Base-by-base conservation (phyloP, 2,888 invertebrate genomes). In the Noctua janthe region DNA sequence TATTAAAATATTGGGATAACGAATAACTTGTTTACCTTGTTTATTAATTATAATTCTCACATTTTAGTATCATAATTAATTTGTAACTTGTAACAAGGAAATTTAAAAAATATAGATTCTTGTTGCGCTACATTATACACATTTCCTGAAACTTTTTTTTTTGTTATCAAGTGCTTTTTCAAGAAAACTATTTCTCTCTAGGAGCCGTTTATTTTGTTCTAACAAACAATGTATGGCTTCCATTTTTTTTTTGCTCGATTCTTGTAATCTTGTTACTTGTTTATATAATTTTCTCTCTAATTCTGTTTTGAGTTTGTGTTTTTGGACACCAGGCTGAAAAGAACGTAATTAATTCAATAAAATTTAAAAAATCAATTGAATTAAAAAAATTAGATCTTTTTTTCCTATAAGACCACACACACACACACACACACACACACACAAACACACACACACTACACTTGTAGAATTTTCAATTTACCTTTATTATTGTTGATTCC, bases 131-230 rank as follows among this genome's bases (percentile, higher is more conserved):
- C 8, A 39, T 20, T 29, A 43, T 29, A 11, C 1, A 15, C 39
- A 29, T 29, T 75, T 56, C 23, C 17, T 47, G 54, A 3, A 1
- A 76, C 20, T 35, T 76, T 59, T 20, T 17, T 76, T n/a, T 8
- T 6, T 17, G 1, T 59, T 13, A 8, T 20, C n/a, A 5, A 64
- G 49, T 23, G n/a, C 17, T 15, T 82, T 0, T 49, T 77, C 39
- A 39, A 82, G 83, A 56, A 23, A 51, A 66, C 17, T 66, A 17
- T 78, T 83, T 73, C 20, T 78, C 1, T 64, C 39, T 8, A 83
- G 10, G 0, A 82, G 70, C 51, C 69, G n/a, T 54, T 56, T 49
- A 77, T 82, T 82, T 73, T 82, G 72, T 17, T 78, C 73, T 10
- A 78, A 7, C n/a, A 82, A 82, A 70, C 70, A 71, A 0, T 66